Evolutionary conservation across 2,888 invertebrate genomes (phyloP), one percentile per base, ranked within the genome.

Genomic region (Saturnia pavonia): DNA sequence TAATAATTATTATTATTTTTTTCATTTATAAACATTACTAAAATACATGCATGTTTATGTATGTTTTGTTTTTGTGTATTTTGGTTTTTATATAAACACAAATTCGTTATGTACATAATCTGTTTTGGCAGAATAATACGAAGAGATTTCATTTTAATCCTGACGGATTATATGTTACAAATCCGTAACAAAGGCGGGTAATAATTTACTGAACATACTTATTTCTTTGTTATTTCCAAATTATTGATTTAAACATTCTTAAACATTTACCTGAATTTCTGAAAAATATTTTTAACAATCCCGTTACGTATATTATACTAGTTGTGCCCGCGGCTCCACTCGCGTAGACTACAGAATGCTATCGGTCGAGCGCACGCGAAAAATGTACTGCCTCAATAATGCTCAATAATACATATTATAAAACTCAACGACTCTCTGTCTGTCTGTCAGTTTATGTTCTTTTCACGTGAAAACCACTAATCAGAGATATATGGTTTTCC

Each of bases 121-220:
- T 85, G 81, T 85, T 86, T 82, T 84, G 85, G 84, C 82, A 83
- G 78, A 81, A 82, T 82, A 85, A 86, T 88, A 86, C 87, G 87
- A 88, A 86, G 85, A 87, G 86, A 87, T 88, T 86, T 83, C 80
- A 81, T 82, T 85, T 85, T 88, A 88, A 88, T 88, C 86, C 87
- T 82, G 78, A 78, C 79, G 78, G 80, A 85, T 84, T 65, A 1
- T 87, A 85, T 88, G 85, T 80, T 80, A 79, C 77, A 81, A 79
- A 83, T 81, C 79, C 78, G 77, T 77, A 80, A 82, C 81, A 82
- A 82, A 80, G 74, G 78, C 77, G 76, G 77, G 77, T 81, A 80
- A 82, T 81, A 82, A 80, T 80, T 77, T 75, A 77, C 78, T 83
- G 81, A 82, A 82, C 83, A 84, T 83, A 84, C 77, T 80, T 82